Evolutionary conservation across 2,797 vertebrate species (phyloP).

Genomic region (Varecia variegata): DNA sequence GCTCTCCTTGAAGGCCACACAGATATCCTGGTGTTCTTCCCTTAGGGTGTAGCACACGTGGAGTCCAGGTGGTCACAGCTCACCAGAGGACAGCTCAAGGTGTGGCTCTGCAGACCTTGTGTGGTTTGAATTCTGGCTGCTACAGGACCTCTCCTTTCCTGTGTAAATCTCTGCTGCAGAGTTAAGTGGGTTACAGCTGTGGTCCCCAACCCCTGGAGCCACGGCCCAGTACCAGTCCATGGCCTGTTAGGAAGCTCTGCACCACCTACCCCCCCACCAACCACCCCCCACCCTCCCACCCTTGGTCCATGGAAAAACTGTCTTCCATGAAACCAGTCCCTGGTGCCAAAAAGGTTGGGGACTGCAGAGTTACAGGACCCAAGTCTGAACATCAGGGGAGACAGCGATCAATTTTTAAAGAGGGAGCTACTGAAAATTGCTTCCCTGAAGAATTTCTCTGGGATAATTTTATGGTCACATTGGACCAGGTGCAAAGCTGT

Average conservation of each 20-base stretch:
- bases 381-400: not conserved
- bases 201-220: too few relatives aligned
- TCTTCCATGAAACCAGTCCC: too few relatives aligned
- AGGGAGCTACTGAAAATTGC: not conserved
- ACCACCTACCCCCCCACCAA: too few relatives aligned
- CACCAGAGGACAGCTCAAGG: slow-evolving; percentile 35
- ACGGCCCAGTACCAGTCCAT: too few relatives aligned
- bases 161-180: not conserved
- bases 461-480: not conserved
- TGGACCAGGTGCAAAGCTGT: not conserved
- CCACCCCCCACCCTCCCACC: too few relatives aligned
- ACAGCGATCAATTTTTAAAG: slow-evolving; percentile 5
- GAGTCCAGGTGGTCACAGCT: slow-evolving; percentile 20
- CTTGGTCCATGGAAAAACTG: too few relatives aligned
- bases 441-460: not conserved
- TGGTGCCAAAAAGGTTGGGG: too few relatives aligned
- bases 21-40: slow-evolving; percentile 41
- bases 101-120: not conserved
- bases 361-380: not conserved
- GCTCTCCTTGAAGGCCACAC: slow-evolving; percentile 50
- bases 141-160: not conserved
- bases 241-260: too few relatives aligned
- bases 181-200: not conserved
- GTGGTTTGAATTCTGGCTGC: not conserved
- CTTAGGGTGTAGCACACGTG: not conserved